phyloP scores from a whole-genome alignment of 2,888 invertebrate species.

The Yponomeuta evonymella region DNA sequence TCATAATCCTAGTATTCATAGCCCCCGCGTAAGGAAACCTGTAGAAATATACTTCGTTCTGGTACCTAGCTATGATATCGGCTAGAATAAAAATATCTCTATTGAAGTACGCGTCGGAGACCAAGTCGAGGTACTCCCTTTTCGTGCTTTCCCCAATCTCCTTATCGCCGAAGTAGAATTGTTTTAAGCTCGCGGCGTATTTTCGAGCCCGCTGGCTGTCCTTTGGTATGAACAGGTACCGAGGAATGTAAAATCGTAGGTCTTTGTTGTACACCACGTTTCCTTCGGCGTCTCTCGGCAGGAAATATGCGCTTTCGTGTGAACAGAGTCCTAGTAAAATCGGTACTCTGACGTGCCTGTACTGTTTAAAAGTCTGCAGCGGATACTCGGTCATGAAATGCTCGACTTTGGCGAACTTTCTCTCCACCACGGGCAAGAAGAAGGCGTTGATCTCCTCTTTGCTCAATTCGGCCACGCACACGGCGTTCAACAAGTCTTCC shows the following conservation, averaged over 20 bases:
- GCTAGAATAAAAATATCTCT: slow-evolving; percentile 40
- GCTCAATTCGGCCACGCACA: slow-evolving; percentile 37
- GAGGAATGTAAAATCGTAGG: slow-evolving; percentile 45
- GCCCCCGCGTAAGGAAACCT: slow-evolving; percentile 51
- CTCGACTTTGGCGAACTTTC: slow-evolving; percentile 42
- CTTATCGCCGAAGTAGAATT: slow-evolving; percentile 46
- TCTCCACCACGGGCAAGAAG: slow-evolving; percentile 52
- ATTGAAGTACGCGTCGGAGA: slow-evolving; percentile 47
- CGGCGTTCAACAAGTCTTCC: slow-evolving; percentile 48
- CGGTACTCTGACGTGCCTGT: slow-evolving; percentile 45
- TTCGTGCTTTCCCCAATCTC: slow-evolving; percentile 29
- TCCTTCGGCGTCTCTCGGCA: slow-evolving; percentile 37
- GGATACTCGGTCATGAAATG: slow-evolving; percentile 47
- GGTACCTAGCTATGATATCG: slow-evolving; percentile 36
- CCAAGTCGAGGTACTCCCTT: slow-evolving; percentile 39
- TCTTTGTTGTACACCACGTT: slow-evolving; percentile 42
- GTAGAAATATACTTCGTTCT: slow-evolving; percentile 38
- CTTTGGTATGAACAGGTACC: slow-evolving; percentile 32
- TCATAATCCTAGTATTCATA: slow-evolving; percentile 51
- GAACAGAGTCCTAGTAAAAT: slow-evolving; percentile 40
- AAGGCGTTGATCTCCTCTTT: slow-evolving; percentile 37
- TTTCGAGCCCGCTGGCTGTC: slow-evolving; percentile 27
- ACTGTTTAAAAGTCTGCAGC: slow-evolving; percentile 32
- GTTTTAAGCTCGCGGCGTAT: slow-evolving; percentile 33
- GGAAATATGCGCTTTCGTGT: slow-evolving; percentile 51